A percentile compares a stretch with the other conserved stretches of the same genome.
These are phyloP conservation scores for Glaucopsyche alexis DNA, from an alignment of 2,888 invertebrate genomes.

Conservation along the genomic window DNA sequence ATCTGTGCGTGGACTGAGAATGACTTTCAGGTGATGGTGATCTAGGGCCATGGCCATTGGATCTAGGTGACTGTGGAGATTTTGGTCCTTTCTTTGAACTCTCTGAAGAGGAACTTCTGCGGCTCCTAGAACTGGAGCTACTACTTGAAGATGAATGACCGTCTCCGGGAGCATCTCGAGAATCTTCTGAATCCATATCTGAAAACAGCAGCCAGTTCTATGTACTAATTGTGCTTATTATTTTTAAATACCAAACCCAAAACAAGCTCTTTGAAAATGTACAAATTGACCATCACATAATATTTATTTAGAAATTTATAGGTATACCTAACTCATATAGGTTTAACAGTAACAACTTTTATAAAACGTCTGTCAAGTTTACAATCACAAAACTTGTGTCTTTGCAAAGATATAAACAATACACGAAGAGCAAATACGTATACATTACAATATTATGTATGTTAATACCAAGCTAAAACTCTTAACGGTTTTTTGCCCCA, in stretches of 20 bases:
- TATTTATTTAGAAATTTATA: neutral
- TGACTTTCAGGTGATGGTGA: constrained; percentile 52
- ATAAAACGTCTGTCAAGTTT: neutral
- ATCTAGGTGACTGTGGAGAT: constrained; percentile 52
- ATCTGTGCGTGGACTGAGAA: constrained; percentile 46
- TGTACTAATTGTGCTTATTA: constrained; percentile 41
- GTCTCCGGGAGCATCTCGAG: constrained; percentile 72
- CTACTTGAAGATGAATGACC: constrained; percentile 71
- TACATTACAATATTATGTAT: neutral
- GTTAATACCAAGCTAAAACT: constrained; percentile 20
- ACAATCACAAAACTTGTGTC: neutral
- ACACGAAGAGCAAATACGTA: constrained; percentile 7
- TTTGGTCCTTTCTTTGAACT: constrained; percentile 64
- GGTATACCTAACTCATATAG: neutral
- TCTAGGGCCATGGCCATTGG: constrained; percentile 48
- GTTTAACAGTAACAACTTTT: too few relatives aligned
- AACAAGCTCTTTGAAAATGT: constrained; percentile 29
- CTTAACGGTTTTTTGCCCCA: constrained; percentile 17
- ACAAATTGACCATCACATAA: constrained; percentile 5
- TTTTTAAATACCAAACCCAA: constrained; percentile 43
- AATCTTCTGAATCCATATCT: constrained; percentile 83
- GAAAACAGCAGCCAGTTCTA: constrained; percentile 50
- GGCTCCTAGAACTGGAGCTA: constrained; percentile 71
- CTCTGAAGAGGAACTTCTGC: constrained; percentile 67
- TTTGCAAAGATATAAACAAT: constrained; percentile 18